Conservation (phyloP, 2,113 vertebrate genomes). For the Beaufortia kweichowensis region DNA sequence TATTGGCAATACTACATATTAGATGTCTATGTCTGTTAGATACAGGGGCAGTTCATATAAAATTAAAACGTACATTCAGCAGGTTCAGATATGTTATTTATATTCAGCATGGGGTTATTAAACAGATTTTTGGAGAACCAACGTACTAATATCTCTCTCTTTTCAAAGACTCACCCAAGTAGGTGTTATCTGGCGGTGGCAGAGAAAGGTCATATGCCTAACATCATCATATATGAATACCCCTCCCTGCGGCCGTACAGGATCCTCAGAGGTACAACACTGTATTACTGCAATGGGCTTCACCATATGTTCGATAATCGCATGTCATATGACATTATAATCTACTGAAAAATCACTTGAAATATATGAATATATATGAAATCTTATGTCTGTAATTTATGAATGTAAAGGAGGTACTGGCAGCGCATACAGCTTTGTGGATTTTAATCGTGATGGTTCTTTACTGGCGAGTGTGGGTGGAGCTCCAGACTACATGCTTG, state of each 20-base stretch:
- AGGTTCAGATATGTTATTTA: not conserved
- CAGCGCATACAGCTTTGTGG: conserved; percentile 76
- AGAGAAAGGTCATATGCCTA: conserved; percentile 85
- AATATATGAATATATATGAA: too few species aligned
- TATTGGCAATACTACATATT: not conserved
- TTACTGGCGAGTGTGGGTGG: conserved; percentile 86
- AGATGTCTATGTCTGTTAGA: not conserved
- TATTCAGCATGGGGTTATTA: not conserved
- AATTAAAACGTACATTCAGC: not conserved
- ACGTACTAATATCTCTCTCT: conserved; percentile 32
- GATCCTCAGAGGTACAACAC: conserved; percentile 79
- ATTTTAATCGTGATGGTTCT: conserved; percentile 81
- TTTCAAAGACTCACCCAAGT: conserved; percentile 79
- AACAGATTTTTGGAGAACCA: not conserved
- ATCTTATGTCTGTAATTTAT: not conserved
- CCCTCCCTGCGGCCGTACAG: conserved; percentile 81
- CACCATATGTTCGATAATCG: not conserved
- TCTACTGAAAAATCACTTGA: too few species aligned
- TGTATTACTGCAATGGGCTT: not conserved
- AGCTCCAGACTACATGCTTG: conserved; percentile 85
- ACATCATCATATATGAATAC: conserved; percentile 87
- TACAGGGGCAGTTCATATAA: not conserved
- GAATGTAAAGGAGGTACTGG: conserved; percentile 80
- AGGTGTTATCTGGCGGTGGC: conserved; percentile 82
- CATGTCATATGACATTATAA: not conserved